Base-by-base conservation (phyloP, 2,888 invertebrate species). In the Gymnoscelis rufifasciata region DNA sequence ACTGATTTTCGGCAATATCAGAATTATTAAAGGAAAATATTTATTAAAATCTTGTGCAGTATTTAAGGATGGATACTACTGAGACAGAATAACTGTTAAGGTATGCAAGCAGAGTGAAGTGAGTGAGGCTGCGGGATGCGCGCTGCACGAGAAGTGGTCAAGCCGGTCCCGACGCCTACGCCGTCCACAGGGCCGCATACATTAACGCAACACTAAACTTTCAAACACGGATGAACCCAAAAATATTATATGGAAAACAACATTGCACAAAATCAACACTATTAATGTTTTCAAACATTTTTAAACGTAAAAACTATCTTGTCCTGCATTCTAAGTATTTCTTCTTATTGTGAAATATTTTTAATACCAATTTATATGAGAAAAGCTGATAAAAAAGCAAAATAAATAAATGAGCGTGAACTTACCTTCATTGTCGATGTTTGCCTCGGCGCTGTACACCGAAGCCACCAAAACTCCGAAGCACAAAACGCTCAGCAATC, bases 401-500 rank as follows among this genome's bases (percentile, higher is more conserved):
- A 76, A 75, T 77, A 78, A 75, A 75, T 76, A 78, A 62, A 58
- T 55, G 43, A 52, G 57, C 56, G 59, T 64, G 66, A 69, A 66
- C 67, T 66, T 63, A 88, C 88, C 88, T 88, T 88, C 87, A 84
- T 88, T 87, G 78, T 83, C 84, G 86, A 79, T 79, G 80, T 86
- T 88, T 80, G 79, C 76, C 54, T 78, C 78, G 59, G 74, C 78
- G 69, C 74, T 75, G 70, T 71, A 78, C 68, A 83, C 83, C 74
- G 81, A 74, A 77, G 82, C 79, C 74, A 74, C 78, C 78, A 87
- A 79, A 78, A 83, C 77, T 77, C 82, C 88, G 70, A 86, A 68
- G 78, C 81, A 88, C 78, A 86, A 66, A 74, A 87, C 68, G 86
- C 75, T 80, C 72, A 83, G 74, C 71, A 79, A 87, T 82, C 88